Evolutionary conservation across 2,113 vertebrate genomes (phyloP), one percentile per base, ranked within the genome.

Genomic region (Lagopus leucura): DNA sequence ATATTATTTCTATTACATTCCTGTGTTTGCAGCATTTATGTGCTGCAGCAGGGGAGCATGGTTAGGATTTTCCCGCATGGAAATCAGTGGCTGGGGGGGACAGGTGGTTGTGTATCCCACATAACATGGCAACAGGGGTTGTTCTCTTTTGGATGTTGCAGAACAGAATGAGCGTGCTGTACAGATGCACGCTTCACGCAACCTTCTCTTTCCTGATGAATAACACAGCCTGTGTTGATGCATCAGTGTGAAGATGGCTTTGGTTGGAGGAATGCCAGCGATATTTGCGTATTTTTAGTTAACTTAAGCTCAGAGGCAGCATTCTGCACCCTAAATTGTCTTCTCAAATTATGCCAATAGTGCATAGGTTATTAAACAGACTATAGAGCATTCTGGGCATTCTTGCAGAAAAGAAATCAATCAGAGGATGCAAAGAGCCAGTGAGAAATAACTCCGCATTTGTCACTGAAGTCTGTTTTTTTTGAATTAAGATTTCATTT

Each of bases 361-460:
- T 13, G 7, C 58, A 40, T 28, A 73, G 78, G 52, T 38, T 90
- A 74, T 58, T 87, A 90, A 93, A 82, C 34, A 50, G n/a, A 32
- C 66, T 66, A 3, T 66, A 65, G 75, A 80, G 42, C 65, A 21
- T 79, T 72, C 65, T 75, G 70, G 61, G 75, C 60, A 64, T 67
- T 88, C 76, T 64, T 78, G 86, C 38, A 90, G 82, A 92, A 81
- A 83, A 83, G 27, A 38, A 80, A 38, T 88, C 67, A 82, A 47
- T 91, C 70, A 65, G 45, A 81, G n/a, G 20, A 75, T 34, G 10
- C 32, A 47, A 60, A n/a, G 17, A 60, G 55, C 42, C 32, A 47
- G 42, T 38, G 80, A 93, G 86, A 77, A 93, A 64, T 50, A 73
- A 48, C 13, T 14, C 54, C 43, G 48, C 28, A 14, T 90, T 94